Base-by-base conservation (phyloP, 2,113 vertebrate genomes). In the Asarcornis scutulata region DNA sequence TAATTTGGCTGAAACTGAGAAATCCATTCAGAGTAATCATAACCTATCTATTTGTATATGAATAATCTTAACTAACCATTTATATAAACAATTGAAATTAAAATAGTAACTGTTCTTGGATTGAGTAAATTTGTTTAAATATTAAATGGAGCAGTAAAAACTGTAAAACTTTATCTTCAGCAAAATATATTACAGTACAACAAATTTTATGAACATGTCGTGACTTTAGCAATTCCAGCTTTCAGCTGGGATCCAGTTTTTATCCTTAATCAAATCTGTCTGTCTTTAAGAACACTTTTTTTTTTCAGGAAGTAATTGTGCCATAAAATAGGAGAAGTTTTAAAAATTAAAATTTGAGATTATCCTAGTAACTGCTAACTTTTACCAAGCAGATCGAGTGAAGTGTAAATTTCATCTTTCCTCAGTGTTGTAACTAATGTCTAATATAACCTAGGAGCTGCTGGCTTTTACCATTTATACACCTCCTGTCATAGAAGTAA, bases 1-100 rank as follows among this genome's bases (percentile, higher is more conserved):
- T 79, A 79, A 60, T 97, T 95, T 97, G 97, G 97, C 94, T 97
- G 96, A 97, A 98, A 98, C 96, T 95, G 97, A 97, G 97, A 98
- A 97, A 96, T 89, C 58, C 83, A 86, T 92, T 97, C 93, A 76
- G 63, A 86, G 95, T 95, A 96, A 97, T 94, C 84, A 92, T 82
- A 96, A 96, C 92, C 89, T 85, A 69, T 53, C 91, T 76, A 78
- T 63, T 96, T 91, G 94, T 90, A 92, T 89, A 91, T 50, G 79
- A 93, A 58, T 95, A 96, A 69, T 95, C 78, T 90, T 79, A 95
- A 83, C 95, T 95, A 95, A 95, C 74, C 53, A 76, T 96, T 96
- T 91, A 95, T 62, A 64, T 32, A 92, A 91, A 88, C 76, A 90
- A 88, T 40, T 79, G 88, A 95, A 94, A 90, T 96, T 88, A 95